Evolutionary conservation across 92 coral and sea anemone genomes (phyloP).

Genomic region (Isaurus tuberculatus): DNA sequence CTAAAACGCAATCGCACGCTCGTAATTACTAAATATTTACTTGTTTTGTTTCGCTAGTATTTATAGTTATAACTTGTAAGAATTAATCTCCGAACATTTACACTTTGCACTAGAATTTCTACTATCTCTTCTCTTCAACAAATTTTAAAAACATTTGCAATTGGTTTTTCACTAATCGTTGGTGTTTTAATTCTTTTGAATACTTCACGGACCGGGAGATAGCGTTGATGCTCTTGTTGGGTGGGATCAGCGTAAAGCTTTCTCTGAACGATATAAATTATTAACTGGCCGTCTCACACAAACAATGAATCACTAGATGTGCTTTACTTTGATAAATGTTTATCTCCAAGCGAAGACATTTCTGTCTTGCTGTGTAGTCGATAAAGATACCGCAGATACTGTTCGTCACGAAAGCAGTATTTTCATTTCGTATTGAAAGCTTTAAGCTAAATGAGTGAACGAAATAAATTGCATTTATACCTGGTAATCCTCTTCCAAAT

Average conservation of each 20-base stretch:
- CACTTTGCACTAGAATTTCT: background rate
- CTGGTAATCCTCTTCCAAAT: background rate
- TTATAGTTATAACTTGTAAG: background rate
- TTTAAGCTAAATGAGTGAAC: background rate
- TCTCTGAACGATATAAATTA: slow-evolving; percentile 23
- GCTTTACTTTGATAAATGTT: background rate
- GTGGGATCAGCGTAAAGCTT: slow-evolving; percentile 13
- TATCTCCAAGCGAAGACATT: slow-evolving; percentile 6
- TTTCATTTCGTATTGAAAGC: background rate
- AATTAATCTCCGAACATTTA: background rate
- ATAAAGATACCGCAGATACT: slow-evolving; percentile 24
- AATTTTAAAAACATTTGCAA: background rate
- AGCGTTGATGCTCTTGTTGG: background rate
- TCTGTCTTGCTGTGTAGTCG: background rate
- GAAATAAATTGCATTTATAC: background rate
- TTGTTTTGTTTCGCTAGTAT: background rate
- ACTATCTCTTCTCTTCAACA: background rate
- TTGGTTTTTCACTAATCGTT: background rate
- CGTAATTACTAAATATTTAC: background rate
- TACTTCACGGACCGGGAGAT: background rate
- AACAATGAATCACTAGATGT: background rate
- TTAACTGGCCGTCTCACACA: slow-evolving; percentile 6
- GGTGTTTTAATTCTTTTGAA: background rate
- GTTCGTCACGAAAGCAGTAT: slow-evolving; percentile 25
- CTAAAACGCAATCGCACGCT: background rate